Percentiles rank a stretch among this genome's conserved stretches.
Conservation (phyloP, 2,113 vertebrate genomes). For the Chauna torquata region DNA sequence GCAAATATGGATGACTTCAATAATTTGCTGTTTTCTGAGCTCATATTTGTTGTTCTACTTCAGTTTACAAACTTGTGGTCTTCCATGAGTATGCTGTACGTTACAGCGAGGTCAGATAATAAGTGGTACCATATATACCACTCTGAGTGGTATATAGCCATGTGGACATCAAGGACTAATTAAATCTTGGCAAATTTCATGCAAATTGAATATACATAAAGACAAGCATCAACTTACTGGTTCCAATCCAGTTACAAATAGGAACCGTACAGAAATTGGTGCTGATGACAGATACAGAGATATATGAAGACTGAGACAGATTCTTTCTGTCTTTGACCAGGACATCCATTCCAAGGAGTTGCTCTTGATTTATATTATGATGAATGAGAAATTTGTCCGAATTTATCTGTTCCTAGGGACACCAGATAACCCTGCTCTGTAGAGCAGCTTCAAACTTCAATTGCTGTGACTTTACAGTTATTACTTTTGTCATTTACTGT, state of each 20-base stretch:
- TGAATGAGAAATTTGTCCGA: neutral
- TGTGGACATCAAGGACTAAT: neutral
- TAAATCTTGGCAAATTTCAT: neutral
- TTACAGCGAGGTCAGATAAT: neutral
- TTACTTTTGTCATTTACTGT: neutral
- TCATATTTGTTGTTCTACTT: neutral
- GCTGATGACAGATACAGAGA: neutral
- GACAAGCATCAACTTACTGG: neutral
- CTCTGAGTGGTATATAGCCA: too few relatives aligned
- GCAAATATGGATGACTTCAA: neutral
- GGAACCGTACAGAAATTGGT: neutral
- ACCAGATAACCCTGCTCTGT: neutral
- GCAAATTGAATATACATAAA: neutral
- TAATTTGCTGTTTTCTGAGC: neutral
- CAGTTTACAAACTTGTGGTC: neutral
- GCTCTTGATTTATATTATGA: neutral
- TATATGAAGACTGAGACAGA: neutral
- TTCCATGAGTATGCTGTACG: neutral
- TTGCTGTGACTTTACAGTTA: neutral
- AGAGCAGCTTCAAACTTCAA: neutral
- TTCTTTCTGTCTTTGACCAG: neutral
- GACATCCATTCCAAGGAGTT: neutral
- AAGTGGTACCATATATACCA: too few relatives aligned
- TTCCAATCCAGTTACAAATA: neutral
- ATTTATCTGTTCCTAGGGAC: neutral